Conservation (phyloP, 2,113 vertebrate species). For the Anhinga rufa region DNA sequence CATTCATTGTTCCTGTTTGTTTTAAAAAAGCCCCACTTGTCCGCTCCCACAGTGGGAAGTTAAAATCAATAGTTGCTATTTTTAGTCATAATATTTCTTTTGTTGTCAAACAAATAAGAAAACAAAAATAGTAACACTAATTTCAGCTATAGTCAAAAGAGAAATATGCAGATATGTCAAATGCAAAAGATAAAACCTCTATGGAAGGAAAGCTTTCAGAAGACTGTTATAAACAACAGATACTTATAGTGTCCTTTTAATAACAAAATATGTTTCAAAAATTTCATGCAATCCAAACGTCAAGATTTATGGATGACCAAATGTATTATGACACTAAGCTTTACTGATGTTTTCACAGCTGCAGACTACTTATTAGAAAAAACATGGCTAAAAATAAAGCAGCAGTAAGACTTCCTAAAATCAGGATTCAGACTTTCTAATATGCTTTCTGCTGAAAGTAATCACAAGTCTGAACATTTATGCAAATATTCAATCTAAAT, state of each 20-base stretch:
- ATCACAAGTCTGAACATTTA: neutral
- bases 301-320: neutral
- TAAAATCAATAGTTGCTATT: slow-evolving; percentile 39
- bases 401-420: neutral
- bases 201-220: neutral
- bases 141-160: neutral
- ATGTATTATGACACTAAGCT: neutral
- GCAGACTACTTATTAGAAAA: neutral
- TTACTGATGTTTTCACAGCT: slow-evolving; percentile 24
- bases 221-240: neutral
- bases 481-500: neutral
- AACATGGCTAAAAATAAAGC: neutral
- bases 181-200: neutral
- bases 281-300: neutral
- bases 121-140: slow-evolving; percentile 1
- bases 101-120: neutral
- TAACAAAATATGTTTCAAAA: neutral
- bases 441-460: neutral
- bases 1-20: neutral
- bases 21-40: neutral
- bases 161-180: neutral
- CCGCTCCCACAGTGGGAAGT: neutral
- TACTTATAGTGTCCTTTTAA: neutral
- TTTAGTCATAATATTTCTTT: slow-evolving; percentile 3
- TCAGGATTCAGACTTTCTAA: neutral